Percentiles rank a stretch among this genome's conserved stretches.
Conservation (phyloP, 2,888 invertebrate genomes). For the Mimas tiliae region DNA sequence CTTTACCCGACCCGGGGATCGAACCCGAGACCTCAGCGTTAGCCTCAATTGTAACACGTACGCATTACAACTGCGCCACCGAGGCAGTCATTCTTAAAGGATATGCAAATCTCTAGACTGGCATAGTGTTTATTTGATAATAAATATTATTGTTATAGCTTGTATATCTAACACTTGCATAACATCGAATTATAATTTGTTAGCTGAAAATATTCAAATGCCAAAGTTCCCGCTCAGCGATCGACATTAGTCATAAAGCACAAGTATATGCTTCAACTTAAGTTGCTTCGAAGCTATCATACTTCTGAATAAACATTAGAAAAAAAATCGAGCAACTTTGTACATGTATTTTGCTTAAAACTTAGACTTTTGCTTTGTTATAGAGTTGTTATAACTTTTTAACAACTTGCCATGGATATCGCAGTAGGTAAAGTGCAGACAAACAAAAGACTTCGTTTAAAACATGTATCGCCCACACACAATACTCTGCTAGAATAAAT, state of each 20-base stretch:
- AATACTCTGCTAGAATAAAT: constrained; percentile 59
- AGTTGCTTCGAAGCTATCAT: neutral
- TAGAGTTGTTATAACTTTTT: neutral
- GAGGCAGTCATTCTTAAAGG: no score
- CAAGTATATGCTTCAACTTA: constrained; percentile 43
- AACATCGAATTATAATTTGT: neutral
- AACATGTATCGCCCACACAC: constrained; percentile 78
- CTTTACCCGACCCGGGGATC: no score
- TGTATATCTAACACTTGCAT: neutral
- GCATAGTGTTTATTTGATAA: neutral
- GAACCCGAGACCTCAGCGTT: no score
- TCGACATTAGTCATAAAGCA: constrained; percentile 28
- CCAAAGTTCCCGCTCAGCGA: constrained; percentile 39
- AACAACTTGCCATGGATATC: constrained; percentile 29
- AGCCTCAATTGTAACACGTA: no score
- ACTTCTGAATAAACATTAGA: neutral
- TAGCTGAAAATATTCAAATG: constrained; percentile 30
- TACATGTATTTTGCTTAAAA: neutral
- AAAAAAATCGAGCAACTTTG: neutral
- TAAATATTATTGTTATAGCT: neutral
- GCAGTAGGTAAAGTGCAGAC: constrained; percentile 40
- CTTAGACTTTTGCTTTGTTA: neutral
- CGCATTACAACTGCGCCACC: no score
- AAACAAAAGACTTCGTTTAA: constrained; percentile 73
- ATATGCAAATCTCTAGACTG: neutral